Conservation (phyloP, 2,113 vertebrate genomes). For the Neotoma lepida region DNA sequence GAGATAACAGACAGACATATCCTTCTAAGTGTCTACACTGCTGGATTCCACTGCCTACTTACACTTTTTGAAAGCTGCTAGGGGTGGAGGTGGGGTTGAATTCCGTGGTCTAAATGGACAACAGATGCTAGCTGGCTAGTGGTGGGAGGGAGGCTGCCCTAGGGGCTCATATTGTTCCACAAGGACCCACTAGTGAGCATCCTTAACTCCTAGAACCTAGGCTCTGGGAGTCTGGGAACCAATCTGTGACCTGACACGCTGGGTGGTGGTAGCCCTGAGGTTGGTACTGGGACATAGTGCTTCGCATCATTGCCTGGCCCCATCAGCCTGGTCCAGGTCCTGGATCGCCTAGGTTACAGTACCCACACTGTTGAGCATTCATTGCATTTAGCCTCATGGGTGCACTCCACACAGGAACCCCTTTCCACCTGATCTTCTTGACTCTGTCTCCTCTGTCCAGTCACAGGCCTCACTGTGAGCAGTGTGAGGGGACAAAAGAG, state of each 20-base stretch:
- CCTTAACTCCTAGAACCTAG: not conserved
- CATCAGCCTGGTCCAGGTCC: not conserved
- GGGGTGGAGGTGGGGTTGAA: not conserved
- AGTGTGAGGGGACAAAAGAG: not conserved
- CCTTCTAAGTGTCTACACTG: accelerated
- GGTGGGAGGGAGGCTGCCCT: not conserved
- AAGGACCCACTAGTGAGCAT: not conserved
- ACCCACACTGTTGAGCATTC: accelerated
- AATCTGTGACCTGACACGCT: accelerated
- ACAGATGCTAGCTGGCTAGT: not conserved
- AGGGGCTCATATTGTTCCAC: not conserved
- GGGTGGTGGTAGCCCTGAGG: not conserved
- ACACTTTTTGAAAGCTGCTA: accelerated
- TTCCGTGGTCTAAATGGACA: too few species aligned
- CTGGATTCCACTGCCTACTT: not conserved
- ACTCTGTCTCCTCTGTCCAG: not conserved
- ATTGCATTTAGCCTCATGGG: not conserved
- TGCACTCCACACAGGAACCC: too few species aligned
- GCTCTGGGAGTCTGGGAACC: not conserved
- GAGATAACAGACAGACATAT: not conserved
- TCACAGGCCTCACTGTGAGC: not conserved
- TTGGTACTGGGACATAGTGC: not conserved
- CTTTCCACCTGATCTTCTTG: not conserved
- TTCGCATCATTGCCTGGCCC: not conserved
- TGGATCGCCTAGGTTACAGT: accelerated